Evolutionary conservation across 1,140 invertebrate genomes (phyloP).

Genomic region (Drosophila paulistorum): DNA sequence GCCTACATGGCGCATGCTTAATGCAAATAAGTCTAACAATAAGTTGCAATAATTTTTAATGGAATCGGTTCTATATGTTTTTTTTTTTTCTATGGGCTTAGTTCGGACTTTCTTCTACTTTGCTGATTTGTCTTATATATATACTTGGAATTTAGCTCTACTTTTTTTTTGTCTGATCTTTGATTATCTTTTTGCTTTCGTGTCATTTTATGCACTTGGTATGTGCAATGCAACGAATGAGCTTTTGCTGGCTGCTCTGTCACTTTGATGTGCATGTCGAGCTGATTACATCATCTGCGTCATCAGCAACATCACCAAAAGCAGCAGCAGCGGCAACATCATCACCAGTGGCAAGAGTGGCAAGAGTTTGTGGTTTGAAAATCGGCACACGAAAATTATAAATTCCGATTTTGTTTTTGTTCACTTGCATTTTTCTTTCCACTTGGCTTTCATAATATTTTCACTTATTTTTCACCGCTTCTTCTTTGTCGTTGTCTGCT

Average conservation of each 20-base stretch:
- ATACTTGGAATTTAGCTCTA: background rate
- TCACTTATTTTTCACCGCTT: conserved; percentile 62
- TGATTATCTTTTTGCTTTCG: conserved; percentile 24
- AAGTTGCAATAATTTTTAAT: background rate
- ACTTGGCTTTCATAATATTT: conserved; percentile 73
- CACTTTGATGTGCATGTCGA: conserved; percentile 77
- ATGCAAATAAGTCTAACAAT: conserved; percentile 33
- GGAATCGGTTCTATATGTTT: conserved; percentile 6
- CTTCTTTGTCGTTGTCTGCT: conserved; percentile 1
- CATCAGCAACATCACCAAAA: conserved; percentile 29
- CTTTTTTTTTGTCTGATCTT: conserved; percentile 1
- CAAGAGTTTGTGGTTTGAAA: conserved; percentile 71
- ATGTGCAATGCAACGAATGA: conserved; percentile 74
- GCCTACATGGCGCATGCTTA: background rate
- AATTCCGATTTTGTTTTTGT: conserved; percentile 66
- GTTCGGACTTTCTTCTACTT: conserved; percentile 37
- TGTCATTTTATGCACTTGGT: conserved; percentile 45
- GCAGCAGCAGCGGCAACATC: conserved; percentile 23
- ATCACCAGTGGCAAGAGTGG: conserved; percentile 33
- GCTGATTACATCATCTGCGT: conserved; percentile 68
- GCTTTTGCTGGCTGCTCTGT: conserved; percentile 70
- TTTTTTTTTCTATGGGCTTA: conserved; percentile 17
- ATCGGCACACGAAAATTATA: conserved; percentile 76
- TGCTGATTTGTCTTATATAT: background rate
- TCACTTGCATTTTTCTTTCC: conserved; percentile 62